Conservation (phyloP, 2,888 invertebrate species). For the Epinotia ramella region DNA sequence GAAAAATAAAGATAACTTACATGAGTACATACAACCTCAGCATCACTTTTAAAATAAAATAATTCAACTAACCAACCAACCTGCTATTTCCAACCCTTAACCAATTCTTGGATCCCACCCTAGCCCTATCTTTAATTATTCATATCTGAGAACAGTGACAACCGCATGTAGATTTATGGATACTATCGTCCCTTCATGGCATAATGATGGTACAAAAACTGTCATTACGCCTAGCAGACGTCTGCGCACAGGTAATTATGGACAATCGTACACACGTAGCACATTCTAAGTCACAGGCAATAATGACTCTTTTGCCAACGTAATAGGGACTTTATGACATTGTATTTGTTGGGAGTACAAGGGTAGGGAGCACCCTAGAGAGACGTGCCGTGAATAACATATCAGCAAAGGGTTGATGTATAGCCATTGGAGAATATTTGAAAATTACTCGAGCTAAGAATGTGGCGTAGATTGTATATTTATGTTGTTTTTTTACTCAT, state of each 20-base stretch:
- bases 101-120: slow-evolving; percentile 9
- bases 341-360: slow-evolving; percentile 24
- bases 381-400: slow-evolving; percentile 64
- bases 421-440: slow-evolving; percentile 32
- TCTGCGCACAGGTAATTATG: slow-evolving; percentile 71
- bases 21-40: no score
- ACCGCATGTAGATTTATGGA: slow-evolving; percentile 16
- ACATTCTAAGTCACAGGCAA: slow-evolving; percentile 36
- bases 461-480: slow-evolving; percentile 9
- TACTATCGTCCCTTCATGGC: background rate
- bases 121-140: slow-evolving; percentile 18
- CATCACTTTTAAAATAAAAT: background rate
- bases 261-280: slow-evolving; percentile 58
- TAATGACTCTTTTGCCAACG: background rate
- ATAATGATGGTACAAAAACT: slow-evolving; percentile 44
- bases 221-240: slow-evolving; percentile 46
- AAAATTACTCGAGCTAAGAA: slow-evolving; percentile 22
- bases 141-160: slow-evolving; percentile 2
- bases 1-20: no score
- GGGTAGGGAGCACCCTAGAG: slow-evolving; percentile 64
- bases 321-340: background rate
- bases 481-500: background rate
- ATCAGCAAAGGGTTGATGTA: slow-evolving; percentile 41
- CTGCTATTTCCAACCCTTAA: background rate
- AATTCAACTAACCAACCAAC: background rate